Conservation (phyloP, 2,113 vertebrate genomes). For the Xiphorhynchus elegans region DNA sequence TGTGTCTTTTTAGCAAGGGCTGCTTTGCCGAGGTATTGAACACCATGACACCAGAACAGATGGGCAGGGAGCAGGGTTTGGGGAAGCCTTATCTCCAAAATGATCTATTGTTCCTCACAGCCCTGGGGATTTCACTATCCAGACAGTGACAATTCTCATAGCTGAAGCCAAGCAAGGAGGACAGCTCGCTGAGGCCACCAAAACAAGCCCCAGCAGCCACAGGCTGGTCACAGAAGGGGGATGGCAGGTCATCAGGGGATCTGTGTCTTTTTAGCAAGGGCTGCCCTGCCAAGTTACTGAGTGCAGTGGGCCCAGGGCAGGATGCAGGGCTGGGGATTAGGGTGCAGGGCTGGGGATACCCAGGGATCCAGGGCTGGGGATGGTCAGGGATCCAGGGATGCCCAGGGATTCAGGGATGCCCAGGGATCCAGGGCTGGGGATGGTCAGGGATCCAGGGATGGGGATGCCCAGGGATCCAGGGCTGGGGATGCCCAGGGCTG, state of each 20-base stretch:
- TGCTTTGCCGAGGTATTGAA: neutral
- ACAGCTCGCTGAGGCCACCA: neutral
- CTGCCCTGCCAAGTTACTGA: neutral
- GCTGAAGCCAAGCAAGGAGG: neutral
- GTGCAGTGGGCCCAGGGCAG: neutral
- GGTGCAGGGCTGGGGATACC: neutral
- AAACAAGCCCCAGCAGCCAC: neutral
- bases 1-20: neutral
- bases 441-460: neutral
- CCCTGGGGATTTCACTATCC: neutral
- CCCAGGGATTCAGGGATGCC: neutral
- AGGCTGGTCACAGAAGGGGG: neutral
- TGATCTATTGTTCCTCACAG: rapidly evolving
- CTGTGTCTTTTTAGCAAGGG: neutral
- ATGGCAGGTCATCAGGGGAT: rapidly evolving
- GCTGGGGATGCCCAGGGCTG: too few species aligned
- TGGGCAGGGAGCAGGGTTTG: neutral
- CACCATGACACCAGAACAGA: neutral
- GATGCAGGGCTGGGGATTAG: too few species aligned
- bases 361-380: too few species aligned
- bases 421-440: neutral
- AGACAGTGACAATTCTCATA: rapidly evolving
- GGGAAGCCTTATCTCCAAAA: neutral
- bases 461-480: too few species aligned
- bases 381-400: too few species aligned